A percentile compares a stretch with the other conserved stretches of the same genome.
These are phyloP conservation scores for Emydura subglobosa DNA, from an alignment of 2,113 vertebrate species.

Conservation along the genomic window DNA sequence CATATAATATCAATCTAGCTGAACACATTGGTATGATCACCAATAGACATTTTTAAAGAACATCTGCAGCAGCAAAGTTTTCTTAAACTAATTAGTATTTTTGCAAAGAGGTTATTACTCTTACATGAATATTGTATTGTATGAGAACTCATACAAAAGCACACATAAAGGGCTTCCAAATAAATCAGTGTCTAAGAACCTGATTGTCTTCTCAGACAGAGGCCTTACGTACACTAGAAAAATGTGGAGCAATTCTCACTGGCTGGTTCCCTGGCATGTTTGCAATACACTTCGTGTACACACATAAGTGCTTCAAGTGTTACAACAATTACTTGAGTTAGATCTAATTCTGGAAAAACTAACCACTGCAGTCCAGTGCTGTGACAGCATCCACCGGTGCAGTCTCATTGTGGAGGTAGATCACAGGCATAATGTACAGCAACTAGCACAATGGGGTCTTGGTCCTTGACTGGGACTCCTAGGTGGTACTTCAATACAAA, in stretches of 20 bases:
- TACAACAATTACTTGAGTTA: background rate
- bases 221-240: background rate
- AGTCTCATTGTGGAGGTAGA: background rate
- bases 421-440: background rate
- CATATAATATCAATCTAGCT: background rate
- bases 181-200: background rate
- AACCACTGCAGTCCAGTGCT: background rate
- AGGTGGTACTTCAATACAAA: background rate
- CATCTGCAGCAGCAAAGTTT: background rate
- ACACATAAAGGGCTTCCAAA: background rate
- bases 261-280: background rate
- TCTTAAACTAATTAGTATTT: background rate
- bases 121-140: background rate
- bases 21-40: rapidly evolving
- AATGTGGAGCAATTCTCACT: no score
- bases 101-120: background rate
- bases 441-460: background rate
- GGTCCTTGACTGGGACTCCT: background rate
- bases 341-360: background rate
- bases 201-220: background rate
- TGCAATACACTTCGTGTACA: background rate
- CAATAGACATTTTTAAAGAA: background rate
- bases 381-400: background rate
- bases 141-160: background rate
- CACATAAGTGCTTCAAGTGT: background rate